Base-by-base conservation (phyloP, 2,888 invertebrate genomes). In the Thymelicus lineola region DNA sequence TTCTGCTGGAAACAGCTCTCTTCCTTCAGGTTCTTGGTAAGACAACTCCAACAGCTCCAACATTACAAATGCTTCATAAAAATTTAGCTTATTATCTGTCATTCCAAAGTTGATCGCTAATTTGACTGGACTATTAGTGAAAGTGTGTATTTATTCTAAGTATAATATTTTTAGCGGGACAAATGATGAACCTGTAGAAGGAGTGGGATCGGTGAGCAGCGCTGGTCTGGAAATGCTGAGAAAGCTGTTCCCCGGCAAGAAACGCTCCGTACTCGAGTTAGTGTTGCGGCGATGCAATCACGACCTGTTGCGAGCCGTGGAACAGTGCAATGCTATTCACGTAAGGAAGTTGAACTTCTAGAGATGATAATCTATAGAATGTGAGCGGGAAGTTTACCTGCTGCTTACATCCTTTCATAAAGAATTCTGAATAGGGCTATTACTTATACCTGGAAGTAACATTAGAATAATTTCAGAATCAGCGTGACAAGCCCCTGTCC, bases 201-300 rank as follows among this genome's bases (percentile, higher is more conserved):
- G 77, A 20, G 87, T 88, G 28, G 82, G 85, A 48, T 76, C 90
- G 0, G 96, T 97, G 9, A 96, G 96, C 70, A 95, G 96, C 20
- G 96, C 96, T 63, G 96, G 97, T 67, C 90, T 97, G 80, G 98
- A 98, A 78, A 97, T 99, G 94, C 92, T 99, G 55, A 95, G 96
- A 12, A 96, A 97, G 76, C 92, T 99, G 46, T 99, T 99, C 84
- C 98, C 98, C 0, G 97, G 97, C 79, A 97, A 98, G 80, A 98
- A 98, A 84, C 94, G 97, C 1, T 96, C 97, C 0, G 98, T 98
- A 0, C 90, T 99, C 64, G 98, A 99, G 84, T 91, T 98, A 76
- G 98, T 98, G n/a, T 92, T 99, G 58, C 97, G 98, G 75, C 96
- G 98, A 46, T 98, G 98, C 86, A 98, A 98, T 83, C 97, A 98